These are phyloP conservation scores for Pentamera pediparva DNA, from an alignment of 53 echinoderm and acorn worm genomes.

Conservation along the genomic window DNA sequence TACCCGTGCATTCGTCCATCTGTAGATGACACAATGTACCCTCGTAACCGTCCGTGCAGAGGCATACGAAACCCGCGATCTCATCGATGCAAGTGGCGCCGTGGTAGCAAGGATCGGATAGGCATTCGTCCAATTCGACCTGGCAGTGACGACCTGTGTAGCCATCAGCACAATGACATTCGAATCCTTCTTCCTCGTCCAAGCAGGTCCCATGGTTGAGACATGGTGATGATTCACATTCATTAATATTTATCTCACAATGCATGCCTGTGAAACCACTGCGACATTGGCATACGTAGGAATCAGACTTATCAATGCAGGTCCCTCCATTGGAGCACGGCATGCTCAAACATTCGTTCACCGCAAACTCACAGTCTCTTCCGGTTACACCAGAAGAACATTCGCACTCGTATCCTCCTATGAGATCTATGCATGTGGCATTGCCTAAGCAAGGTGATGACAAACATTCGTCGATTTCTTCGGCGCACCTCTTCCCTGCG, in stretches of 20 bases:
- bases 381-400: conserved; percentile 74
- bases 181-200: conserved; percentile 50
- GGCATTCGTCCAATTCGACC: conserved; percentile 64
- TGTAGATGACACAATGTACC: conserved; percentile 50
- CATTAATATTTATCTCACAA: conserved; percentile 67
- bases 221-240: conserved; percentile 74
- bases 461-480: conserved; percentile 64
- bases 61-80: conserved; percentile 46
- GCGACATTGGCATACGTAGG: conserved; percentile 57
- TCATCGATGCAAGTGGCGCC: conserved; percentile 48
- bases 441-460: conserved; percentile 68
- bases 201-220: conserved; percentile 59
- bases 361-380: conserved; percentile 54
- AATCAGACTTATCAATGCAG: conserved; percentile 60
- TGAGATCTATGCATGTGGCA: conserved; percentile 59
- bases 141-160: conserved; percentile 56
- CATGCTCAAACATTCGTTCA: conserved; percentile 60
- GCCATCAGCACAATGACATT: conserved; percentile 58
- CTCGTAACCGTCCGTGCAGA: conserved; percentile 48
- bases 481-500: conserved; percentile 53
- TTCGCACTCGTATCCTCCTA: conserved; percentile 46
- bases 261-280: conserved; percentile 54
- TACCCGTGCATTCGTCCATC: conserved; percentile 50
- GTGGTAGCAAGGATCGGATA: conserved; percentile 66
- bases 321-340: conserved; percentile 80